Base-by-base conservation (phyloP, 2,113 vertebrate species). In the Symphodus melops region DNA sequence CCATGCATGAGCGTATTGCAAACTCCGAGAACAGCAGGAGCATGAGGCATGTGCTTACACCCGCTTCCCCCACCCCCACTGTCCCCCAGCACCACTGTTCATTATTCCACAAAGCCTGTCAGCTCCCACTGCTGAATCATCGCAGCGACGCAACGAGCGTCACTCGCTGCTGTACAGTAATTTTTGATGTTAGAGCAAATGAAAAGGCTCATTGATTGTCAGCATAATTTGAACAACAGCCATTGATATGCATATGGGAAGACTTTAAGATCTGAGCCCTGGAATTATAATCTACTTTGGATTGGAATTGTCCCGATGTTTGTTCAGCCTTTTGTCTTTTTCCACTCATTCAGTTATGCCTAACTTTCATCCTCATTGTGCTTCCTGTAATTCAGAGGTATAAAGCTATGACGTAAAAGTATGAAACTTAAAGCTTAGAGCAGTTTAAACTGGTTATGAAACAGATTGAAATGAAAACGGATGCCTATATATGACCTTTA, bases 41-140 rank as follows among this genome's bases (percentile, higher is more conserved):
- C 49, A 3, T 63, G 68, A 87, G 76, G 44, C 73, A 60, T 61
- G 70, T 59, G 69, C 72, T 64, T 61, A 28, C 64, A 78, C 64
- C 49, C 33, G 42, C 65, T 16, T 67, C 80, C 66, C 33, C 28
- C 28, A 1, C 28, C 1, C 28, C 28, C 64, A 78, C 17, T 64
- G 79, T 63, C 25, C 46, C 88, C 58, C 84, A 88, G 85, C 88
- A 86, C 54, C 52, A 14, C 72, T 82, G 67, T 82, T 89, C 85
- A 90, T 92, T 86, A 89, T 87, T 82, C 83, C 79, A 68, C 52
- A 82, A 68, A 58, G 5, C 83, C 85, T 76, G 87, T 89, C 84
- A 87, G 79, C 74, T 61, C 80, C 77, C 76, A 81, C 75, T 77
- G 79, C 88, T 83, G 86, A 82, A 59, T 88, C 82, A 80, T 79